Percentiles rank a stretch among this genome's conserved stretches.
Conservation (phyloP, 2,113 vertebrate genomes). For the Anhinga anhinga region DNA sequence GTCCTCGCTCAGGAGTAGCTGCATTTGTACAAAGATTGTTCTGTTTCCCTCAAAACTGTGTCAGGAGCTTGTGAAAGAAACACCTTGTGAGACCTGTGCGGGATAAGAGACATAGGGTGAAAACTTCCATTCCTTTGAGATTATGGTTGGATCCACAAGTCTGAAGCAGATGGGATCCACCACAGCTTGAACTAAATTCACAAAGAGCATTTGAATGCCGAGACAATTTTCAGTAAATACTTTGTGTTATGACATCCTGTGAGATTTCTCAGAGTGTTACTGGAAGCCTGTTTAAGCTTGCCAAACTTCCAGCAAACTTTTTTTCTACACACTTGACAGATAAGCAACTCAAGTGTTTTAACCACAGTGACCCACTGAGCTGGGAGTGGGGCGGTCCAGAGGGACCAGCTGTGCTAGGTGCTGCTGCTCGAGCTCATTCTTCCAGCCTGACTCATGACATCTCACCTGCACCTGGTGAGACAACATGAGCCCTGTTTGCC, state of each 20-base stretch:
- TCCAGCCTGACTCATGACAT: neutral
- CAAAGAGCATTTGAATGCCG: neutral
- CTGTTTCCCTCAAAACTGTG: neutral
- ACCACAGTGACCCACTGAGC: neutral
- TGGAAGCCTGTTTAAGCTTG: conserved; percentile 37
- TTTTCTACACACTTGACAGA: neutral
- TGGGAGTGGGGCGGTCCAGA: accelerated
- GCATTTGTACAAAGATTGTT: neutral
- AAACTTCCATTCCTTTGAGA: neutral
- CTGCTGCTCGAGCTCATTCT: neutral
- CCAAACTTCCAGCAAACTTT: neutral
- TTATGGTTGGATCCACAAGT: neutral
- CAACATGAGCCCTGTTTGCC: neutral
- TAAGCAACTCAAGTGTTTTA: neutral
- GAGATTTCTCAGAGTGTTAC: conserved; percentile 39
- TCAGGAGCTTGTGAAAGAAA: neutral
- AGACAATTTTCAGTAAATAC: conserved; percentile 47
- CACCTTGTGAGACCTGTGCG: neutral
- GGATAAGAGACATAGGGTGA: neutral
- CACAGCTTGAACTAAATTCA: neutral
- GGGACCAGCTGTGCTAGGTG: neutral
- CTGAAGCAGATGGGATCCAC: neutral
- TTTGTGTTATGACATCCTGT: conserved; percentile 23
- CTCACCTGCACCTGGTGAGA: neutral
- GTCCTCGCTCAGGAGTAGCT: neutral